Conservation (phyloP, 1,140 invertebrate species). For the Drosophila ananassae region DNA sequence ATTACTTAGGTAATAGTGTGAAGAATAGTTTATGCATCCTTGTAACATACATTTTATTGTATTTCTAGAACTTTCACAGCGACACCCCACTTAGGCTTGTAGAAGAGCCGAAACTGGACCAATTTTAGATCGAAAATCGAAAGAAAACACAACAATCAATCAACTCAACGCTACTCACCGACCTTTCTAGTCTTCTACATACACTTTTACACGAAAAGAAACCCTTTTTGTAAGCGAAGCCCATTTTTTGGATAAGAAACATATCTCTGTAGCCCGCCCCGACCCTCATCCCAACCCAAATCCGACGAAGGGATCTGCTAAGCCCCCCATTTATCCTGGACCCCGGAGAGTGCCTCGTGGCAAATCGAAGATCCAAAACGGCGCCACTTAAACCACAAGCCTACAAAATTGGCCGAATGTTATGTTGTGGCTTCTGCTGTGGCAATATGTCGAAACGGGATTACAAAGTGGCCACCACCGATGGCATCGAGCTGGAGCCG, state of each 20-base stretch:
- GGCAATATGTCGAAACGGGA: constrained; percentile 84
- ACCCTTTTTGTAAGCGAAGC: constrained; percentile 35
- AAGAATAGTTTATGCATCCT: no score
- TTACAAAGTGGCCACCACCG: constrained; percentile 83
- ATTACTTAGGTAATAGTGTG: no score
- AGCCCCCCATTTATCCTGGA: constrained; percentile 6
- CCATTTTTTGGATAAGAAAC: constrained; percentile 41
- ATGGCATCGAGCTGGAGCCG: constrained; percentile 84
- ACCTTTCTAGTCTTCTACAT: constrained; percentile 54
- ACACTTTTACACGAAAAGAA: constrained; percentile 16
- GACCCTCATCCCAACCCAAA: constrained; percentile 12
- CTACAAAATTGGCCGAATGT: constrained; percentile 82
- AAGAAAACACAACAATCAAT: constrained; percentile 45
- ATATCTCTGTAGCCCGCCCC: constrained; percentile 23
- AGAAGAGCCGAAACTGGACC: constrained; percentile 62
- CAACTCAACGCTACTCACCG: constrained; percentile 54
- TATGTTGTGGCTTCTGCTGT: constrained; percentile 84
- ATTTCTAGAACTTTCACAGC: constrained; percentile 15
- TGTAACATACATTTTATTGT: neutral
- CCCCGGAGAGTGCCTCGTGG: constrained; percentile 16
- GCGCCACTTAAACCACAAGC: constrained; percentile 72
- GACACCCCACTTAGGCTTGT: neutral
- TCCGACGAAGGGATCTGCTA: neutral
- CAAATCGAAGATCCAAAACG: constrained; percentile 53
- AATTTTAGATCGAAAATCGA: constrained; percentile 55